Conservation (phyloP, 2,113 vertebrate species). For the Oreochromis spilurus region DNA sequence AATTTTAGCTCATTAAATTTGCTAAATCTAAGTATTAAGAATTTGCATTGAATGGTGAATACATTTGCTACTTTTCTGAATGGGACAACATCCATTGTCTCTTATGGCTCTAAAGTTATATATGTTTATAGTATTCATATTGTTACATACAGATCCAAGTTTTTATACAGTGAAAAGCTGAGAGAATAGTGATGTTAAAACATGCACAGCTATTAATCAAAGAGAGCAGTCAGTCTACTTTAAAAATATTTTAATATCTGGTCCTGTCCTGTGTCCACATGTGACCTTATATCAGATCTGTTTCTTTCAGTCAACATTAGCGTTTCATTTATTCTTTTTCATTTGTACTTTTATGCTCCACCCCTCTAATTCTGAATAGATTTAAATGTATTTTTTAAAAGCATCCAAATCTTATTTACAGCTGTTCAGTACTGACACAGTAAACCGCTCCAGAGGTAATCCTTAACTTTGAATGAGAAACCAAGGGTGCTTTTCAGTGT, state of each 20-base stretch:
- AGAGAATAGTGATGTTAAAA: background rate
- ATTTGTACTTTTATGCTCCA: background rate
- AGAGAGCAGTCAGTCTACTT: background rate
- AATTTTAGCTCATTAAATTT: background rate
- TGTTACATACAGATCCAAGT: background rate
- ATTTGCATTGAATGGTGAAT: background rate
- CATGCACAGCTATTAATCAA: background rate
- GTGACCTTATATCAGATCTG: background rate
- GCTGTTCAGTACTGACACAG: background rate
- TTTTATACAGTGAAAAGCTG: background rate
- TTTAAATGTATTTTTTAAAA: background rate
- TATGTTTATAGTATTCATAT: background rate
- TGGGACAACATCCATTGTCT: background rate
- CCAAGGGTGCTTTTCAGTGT: background rate
- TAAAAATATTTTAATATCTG: background rate
- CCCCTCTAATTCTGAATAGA: background rate
- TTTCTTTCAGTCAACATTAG: background rate
- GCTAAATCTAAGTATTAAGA: background rate
- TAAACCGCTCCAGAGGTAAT: background rate
- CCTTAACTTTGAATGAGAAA: conserved; percentile 4
- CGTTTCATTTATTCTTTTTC: background rate
- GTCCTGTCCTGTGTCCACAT: background rate
- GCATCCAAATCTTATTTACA: background rate
- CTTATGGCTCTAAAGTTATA: too few species aligned
- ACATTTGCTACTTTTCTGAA: background rate